A percentile compares a stretch with the other conserved stretches of the same genome.
These are phyloP conservation scores for Drosophila lacertosa DNA, from an alignment of 1,140 invertebrate genomes.

Conservation along the genomic window DNA sequence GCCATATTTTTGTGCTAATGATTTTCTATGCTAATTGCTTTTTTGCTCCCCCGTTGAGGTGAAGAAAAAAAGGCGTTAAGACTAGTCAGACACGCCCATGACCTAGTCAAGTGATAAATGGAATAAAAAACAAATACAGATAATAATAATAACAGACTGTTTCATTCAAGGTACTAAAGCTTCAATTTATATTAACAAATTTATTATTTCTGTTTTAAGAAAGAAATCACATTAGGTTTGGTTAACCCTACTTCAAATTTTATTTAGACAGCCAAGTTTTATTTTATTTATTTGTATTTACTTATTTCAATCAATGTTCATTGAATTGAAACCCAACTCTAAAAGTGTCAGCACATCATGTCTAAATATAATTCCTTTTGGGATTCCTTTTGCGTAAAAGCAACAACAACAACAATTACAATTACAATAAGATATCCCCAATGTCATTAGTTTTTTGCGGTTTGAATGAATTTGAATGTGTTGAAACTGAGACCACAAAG, in stretches of 20 bases:
- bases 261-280: background rate
- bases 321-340: conserved; percentile 21
- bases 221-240: background rate
- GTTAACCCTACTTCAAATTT: background rate
- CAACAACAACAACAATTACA: conserved; percentile 2
- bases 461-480: conserved; percentile 30
- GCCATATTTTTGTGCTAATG: conserved; percentile 16
- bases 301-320: conserved; percentile 51
- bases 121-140: no score
- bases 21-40: conserved; percentile 60
- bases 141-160: no score
- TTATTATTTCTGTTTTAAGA: no score
- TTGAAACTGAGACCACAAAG: conserved; percentile 29
- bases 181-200: no score
- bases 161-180: no score
- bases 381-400: conserved; percentile 25
- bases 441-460: conserved; percentile 12
- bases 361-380: conserved; percentile 8
- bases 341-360: conserved; percentile 9
- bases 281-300: background rate
- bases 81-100: background rate
- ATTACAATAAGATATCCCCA: conserved; percentile 20
- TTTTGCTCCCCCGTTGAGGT: no score
- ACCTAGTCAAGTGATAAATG: background rate
- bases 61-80: conserved; percentile 4